Evolutionary conservation across 2,113 vertebrate species (phyloP).

Genomic region (Hemiprocne comata): DNA sequence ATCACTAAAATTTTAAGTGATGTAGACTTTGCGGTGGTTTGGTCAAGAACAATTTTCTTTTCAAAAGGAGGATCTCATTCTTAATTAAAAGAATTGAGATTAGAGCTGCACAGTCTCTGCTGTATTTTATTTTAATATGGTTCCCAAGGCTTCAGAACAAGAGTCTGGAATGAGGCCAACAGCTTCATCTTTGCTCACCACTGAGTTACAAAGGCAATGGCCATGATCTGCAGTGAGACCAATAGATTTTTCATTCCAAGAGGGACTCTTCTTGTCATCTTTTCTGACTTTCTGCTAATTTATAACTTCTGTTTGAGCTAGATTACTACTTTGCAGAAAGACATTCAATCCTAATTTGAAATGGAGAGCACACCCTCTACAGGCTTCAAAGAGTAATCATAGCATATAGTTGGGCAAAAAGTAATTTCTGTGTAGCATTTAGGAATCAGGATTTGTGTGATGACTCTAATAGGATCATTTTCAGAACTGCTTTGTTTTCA

Average conservation of each 20-base stretch:
- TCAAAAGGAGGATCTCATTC: not conserved
- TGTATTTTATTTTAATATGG: not conserved
- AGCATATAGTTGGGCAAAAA: not conserved
- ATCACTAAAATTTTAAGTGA: not conserved
- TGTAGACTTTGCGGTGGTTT: not conserved
- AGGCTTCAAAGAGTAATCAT: slow-evolving; percentile 41
- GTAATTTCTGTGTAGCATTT: not conserved
- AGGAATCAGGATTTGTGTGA: not conserved
- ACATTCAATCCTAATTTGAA: not conserved
- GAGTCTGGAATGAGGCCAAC: not conserved
- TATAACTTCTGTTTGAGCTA: not conserved
- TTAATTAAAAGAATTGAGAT: not conserved
- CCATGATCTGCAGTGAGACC: not conserved
- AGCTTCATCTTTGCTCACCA: not conserved
- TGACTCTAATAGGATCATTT: not conserved
- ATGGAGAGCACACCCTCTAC: slow-evolving; percentile 61
- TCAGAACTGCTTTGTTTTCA: not conserved
- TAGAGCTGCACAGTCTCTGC: not conserved
- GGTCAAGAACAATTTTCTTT: not conserved
- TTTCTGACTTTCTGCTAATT: not conserved
- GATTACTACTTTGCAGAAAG: not conserved
- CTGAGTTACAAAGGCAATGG: not conserved
- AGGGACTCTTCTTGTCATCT: not conserved
- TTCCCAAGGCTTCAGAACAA: not conserved
- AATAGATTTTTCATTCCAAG: not conserved